Evolutionary conservation across 30 jellyfish, hydroid and myxozoan genomes (phyloP).

Genomic region (Phacellophora camtschatica): DNA sequence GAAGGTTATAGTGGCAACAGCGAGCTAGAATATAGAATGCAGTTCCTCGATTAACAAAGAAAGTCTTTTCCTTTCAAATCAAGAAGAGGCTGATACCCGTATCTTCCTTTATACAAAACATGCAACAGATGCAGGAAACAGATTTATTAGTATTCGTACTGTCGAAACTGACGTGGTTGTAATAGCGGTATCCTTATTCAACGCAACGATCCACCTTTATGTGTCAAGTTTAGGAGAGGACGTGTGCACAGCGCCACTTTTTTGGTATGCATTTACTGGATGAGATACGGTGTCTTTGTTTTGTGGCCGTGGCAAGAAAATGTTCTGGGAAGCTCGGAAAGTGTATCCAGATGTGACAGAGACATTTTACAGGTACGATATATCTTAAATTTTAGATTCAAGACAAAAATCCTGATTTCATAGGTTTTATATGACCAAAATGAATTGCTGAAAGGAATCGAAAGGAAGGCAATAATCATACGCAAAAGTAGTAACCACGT

Average conservation of each 20-base stretch:
- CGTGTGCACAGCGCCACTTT: background rate
- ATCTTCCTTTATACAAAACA: background rate
- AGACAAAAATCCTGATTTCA: no score
- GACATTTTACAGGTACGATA: background rate
- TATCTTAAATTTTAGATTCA: no score
- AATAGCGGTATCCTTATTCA: background rate
- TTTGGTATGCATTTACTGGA: background rate
- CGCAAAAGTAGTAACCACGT: no score
- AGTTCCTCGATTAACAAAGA: background rate
- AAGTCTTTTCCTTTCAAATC: constrained; percentile 2
- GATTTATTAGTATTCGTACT: background rate
- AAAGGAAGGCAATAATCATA: no score
- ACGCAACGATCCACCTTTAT: background rate
- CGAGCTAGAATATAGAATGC: background rate
- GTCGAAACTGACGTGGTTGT: constrained; percentile 15
- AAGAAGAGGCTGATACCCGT: constrained; percentile 37
- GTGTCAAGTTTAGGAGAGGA: background rate
- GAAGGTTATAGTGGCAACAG: constrained; percentile 15
- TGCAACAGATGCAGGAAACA: background rate
- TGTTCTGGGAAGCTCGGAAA: background rate
- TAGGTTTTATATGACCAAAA: no score
- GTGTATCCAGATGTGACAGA: background rate
- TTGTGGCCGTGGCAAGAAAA: constrained; percentile 14
- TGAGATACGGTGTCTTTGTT: background rate
- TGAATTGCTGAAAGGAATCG: no score